phyloP scores from a whole-genome alignment of 30 jellyfish, hydroid and myxozoan genomes.

The Aurelia coerulea region DNA sequence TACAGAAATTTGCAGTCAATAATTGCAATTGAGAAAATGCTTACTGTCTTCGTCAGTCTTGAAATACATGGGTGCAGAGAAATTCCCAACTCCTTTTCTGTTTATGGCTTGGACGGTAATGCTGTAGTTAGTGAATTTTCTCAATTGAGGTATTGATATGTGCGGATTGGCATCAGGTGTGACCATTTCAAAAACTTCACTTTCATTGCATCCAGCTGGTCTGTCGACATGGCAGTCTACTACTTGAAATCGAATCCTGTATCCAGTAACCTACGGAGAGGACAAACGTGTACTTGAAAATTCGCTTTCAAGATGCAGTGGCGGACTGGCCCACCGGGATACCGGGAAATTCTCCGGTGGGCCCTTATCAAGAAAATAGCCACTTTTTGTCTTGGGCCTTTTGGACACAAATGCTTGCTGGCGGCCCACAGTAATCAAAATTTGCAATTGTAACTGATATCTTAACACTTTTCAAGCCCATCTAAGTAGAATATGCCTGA shows the following conservation, averaged over 20 bases:
- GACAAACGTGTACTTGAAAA: not conserved
- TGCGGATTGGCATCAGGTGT: conserved; percentile 31
- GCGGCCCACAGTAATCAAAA: too few relatives aligned
- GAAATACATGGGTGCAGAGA: conserved; percentile 29
- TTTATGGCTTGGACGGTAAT: conserved; percentile 46
- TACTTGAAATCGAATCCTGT: conserved; percentile 40
- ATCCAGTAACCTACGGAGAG: conserved; percentile 21
- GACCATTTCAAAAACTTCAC: conserved; percentile 5
- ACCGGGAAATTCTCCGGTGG: too few relatives aligned
- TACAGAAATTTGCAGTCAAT: too few relatives aligned
- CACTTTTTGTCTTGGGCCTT: too few relatives aligned
- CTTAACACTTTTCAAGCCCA: too few relatives aligned
- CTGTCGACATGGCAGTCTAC: conserved; percentile 52
- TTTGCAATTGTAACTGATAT: too few relatives aligned
- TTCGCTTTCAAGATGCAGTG: too few relatives aligned
- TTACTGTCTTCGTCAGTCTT: conserved; percentile 56
- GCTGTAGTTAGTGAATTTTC: conserved; percentile 37
- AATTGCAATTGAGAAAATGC: not conserved
- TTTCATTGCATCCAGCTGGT: conserved; percentile 57
- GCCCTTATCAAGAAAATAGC: too few relatives aligned
- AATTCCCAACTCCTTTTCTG: conserved; percentile 41
- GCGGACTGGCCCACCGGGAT: too few relatives aligned
- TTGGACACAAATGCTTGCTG: too few relatives aligned
- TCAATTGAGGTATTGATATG: conserved; percentile 15
- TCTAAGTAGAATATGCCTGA: too few relatives aligned